These are phyloP conservation scores for Phyllotreta cruciferae DNA, from an alignment of 2,888 invertebrate species.

Conservation along the genomic window DNA sequence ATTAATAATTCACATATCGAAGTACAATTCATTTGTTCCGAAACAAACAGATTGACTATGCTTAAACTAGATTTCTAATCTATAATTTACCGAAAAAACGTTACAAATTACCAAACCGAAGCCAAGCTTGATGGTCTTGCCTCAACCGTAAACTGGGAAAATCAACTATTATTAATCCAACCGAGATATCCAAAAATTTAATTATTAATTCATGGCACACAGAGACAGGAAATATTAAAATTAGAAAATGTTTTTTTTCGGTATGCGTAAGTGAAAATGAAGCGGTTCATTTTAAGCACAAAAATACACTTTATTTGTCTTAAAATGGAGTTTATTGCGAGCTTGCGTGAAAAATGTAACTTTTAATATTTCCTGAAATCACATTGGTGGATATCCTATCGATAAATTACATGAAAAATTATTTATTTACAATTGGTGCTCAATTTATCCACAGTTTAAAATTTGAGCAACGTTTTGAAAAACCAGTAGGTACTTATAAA, in stretches of 20 bases:
- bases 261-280: not conserved
- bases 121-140: conserved; percentile 24
- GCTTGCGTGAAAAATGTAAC: not conserved
- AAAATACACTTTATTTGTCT: not conserved
- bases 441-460: conserved; percentile 25
- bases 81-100: conserved; percentile 19
- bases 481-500: conserved; percentile 20
- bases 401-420: conserved; percentile 4
- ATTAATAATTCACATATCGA: not conserved
- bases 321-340: not conserved
- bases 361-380: conserved; percentile 16
- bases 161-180: not conserved
- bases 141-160: conserved; percentile 15
- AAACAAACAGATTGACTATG: conserved; percentile 22
- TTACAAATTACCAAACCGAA: conserved; percentile 18
- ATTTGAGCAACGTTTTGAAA: conserved; percentile 30
- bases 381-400: conserved; percentile 5
- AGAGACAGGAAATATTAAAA: conserved; percentile 11
- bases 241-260: not conserved
- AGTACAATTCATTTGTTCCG: conserved; percentile 22
- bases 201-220: conserved; percentile 23
- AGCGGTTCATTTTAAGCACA: not conserved
- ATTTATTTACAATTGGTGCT: conserved; percentile 26
- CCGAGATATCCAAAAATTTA: conserved; percentile 18
- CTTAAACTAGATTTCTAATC: conserved; percentile 26